A percentile compares a stretch with the other conserved stretches of the same genome.
Evolutionary conservation across 2,797 vertebrate genomes (phyloP).

Genomic region (Lepus townsendii): DNA sequence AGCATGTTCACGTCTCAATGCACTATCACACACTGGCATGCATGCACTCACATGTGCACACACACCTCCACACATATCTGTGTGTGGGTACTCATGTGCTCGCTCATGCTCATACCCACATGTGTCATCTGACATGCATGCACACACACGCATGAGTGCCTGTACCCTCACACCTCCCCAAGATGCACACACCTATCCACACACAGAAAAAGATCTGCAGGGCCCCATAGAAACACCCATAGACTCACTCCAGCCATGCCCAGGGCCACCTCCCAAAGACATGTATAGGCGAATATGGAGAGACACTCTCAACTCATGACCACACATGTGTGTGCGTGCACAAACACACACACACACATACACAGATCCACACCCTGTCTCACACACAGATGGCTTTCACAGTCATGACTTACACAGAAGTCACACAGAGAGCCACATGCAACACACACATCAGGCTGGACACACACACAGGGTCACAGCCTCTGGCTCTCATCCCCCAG

Average conservation of each 20-base stretch:
- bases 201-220: not conserved
- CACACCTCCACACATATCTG: not conserved
- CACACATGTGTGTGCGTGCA: not conserved
- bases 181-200: not conserved
- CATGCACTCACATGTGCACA: not conserved
- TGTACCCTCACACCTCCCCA: not conserved
- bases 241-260: constrained; percentile 16
- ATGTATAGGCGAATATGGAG: not conserved
- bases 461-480: not conserved
- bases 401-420: not conserved
- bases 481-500: not conserved
- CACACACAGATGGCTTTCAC: fast-evolving
- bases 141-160: too few relatives aligned
- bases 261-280: not conserved
- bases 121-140: not conserved
- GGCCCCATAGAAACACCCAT: not conserved
- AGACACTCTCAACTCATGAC: not conserved
- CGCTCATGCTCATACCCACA: not conserved
- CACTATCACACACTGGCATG: not conserved
- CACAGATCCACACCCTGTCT: not conserved
- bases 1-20: not conserved
- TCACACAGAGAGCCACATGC: not conserved
- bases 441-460: not conserved
- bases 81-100: not conserved
- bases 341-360: not conserved